Conservation (phyloP, 37 sponge, comb jelly and placozoan species). For the Lycopodina hypogea region DNA sequence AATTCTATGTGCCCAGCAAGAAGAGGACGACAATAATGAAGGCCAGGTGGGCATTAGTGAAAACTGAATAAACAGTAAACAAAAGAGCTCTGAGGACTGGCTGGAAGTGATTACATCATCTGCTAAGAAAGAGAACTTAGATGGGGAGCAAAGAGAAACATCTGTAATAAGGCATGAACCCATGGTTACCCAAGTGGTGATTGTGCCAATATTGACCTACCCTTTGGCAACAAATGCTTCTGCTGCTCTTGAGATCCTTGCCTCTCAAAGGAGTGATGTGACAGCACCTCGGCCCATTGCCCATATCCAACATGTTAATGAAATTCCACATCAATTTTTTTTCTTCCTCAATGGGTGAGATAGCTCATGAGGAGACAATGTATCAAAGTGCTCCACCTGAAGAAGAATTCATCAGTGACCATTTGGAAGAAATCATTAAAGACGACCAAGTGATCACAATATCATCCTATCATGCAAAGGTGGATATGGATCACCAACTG, state of each 20-base stretch:
- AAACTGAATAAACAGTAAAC: too few relatives aligned
- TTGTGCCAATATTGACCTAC: too few relatives aligned
- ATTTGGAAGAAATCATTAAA: too few relatives aligned
- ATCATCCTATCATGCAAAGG: too few relatives aligned
- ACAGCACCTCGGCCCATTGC: background rate
- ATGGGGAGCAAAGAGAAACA: background rate
- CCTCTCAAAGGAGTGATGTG: background rate
- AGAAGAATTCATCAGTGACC: background rate
- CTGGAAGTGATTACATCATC: background rate
- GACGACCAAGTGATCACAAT: slow-evolving; percentile 12
- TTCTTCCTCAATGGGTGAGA: too few relatives aligned
- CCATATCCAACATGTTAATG: slow-evolving; percentile 20
- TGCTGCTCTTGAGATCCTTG: slow-evolving; percentile 23
- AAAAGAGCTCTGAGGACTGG: too few relatives aligned
- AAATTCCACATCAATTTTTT: background rate
- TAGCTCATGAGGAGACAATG: background rate
- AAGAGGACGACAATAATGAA: too few relatives aligned
- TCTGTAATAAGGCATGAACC: background rate
- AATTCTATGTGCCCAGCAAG: too few relatives aligned
- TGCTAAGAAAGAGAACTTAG: background rate
- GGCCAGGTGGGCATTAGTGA: too few relatives aligned
- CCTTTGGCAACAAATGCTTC: slow-evolving; percentile 4
- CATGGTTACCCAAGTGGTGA: background rate
- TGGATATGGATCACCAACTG: too few relatives aligned
- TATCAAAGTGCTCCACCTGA: slow-evolving; percentile 5